These are phyloP conservation scores for Phymorhynchus buccinoides DNA, from an alignment of 1,140 invertebrate species.

Conservation along the genomic window DNA sequence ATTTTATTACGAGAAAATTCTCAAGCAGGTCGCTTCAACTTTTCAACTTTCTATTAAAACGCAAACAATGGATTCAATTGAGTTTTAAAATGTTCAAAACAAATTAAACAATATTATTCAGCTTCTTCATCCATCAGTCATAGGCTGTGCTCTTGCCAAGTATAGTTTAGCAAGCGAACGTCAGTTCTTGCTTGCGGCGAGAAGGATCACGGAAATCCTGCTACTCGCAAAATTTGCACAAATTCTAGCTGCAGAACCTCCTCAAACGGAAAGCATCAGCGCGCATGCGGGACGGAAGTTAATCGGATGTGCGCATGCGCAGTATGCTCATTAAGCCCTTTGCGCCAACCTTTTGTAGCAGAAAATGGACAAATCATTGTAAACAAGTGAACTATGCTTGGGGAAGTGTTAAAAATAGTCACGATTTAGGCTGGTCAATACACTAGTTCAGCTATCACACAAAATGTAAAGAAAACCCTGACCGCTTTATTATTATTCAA, in stretches of 20 bases:
- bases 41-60: too few relatives aligned
- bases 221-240: conserved; percentile 12
- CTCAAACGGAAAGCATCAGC: too few relatives aligned
- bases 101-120: too few relatives aligned
- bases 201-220: too few relatives aligned
- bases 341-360: conserved; percentile 62
- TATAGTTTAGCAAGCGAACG: too few relatives aligned
- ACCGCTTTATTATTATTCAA: not conserved
- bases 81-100: too few relatives aligned
- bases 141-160: too few relatives aligned
- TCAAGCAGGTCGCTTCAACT: too few relatives aligned
- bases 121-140: too few relatives aligned
- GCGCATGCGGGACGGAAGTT: conserved; percentile 51
- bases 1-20: too few relatives aligned
- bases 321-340: conserved; percentile 60
- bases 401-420: not conserved
- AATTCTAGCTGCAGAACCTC: too few relatives aligned
- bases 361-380: conserved; percentile 2
- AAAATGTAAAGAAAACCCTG: not conserved
- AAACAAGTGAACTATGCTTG: not conserved
- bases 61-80: too few relatives aligned
- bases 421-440: not conserved
- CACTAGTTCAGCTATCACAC: not conserved
- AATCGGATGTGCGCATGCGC: conserved; percentile 64
- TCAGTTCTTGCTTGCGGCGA: not conserved